Evolutionary conservation across 2,888 invertebrate genomes (phyloP).

Genomic region (Xylophagus ater): DNA sequence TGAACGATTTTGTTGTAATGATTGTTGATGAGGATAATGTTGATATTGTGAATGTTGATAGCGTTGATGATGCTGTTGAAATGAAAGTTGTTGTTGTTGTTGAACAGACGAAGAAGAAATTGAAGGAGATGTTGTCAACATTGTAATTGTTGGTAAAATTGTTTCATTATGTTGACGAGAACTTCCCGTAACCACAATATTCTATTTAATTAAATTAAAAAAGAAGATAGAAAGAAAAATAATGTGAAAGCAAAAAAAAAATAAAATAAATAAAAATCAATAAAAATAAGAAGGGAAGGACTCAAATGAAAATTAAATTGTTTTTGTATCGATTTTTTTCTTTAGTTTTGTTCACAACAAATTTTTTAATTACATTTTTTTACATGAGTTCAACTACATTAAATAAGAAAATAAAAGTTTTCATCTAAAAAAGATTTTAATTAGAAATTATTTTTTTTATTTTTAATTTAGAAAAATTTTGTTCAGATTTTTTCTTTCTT

Average conservation of each 20-base stretch:
- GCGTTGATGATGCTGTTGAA: constrained; percentile 25
- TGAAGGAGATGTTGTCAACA: constrained; percentile 14
- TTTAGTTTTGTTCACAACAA: constrained; percentile 5
- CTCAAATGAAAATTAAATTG: constrained; percentile 15
- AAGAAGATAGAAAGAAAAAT: constrained; percentile 11
- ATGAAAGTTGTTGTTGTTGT: constrained; percentile 21
- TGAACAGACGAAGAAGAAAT: constrained; percentile 12
- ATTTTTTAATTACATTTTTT: neutral
- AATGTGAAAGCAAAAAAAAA: constrained; percentile 17
- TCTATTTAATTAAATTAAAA: constrained; percentile 19
- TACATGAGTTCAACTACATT: neutral
- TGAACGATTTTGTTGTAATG: constrained; percentile 3
- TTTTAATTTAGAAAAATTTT: constrained; percentile 21
- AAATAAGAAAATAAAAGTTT: neutral
- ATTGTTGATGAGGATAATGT: constrained; percentile 29
- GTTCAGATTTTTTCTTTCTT: constrained; percentile 42
- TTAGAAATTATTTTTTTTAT: neutral
- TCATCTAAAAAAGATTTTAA: neutral
- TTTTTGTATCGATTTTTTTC: constrained; percentile 14
- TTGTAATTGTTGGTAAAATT: constrained; percentile 18
- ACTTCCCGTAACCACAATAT: constrained; percentile 28
- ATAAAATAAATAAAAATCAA: constrained; percentile 12
- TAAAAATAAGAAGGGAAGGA: constrained; percentile 19
- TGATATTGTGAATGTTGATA: constrained; percentile 21
- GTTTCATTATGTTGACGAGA: constrained; percentile 20